A percentile compares a stretch with the other conserved stretches of the same genome.
These are phyloP conservation scores for Coptodon bakossiorum DNA, from an alignment of 2,113 vertebrate genomes.

Conservation along the genomic window DNA sequence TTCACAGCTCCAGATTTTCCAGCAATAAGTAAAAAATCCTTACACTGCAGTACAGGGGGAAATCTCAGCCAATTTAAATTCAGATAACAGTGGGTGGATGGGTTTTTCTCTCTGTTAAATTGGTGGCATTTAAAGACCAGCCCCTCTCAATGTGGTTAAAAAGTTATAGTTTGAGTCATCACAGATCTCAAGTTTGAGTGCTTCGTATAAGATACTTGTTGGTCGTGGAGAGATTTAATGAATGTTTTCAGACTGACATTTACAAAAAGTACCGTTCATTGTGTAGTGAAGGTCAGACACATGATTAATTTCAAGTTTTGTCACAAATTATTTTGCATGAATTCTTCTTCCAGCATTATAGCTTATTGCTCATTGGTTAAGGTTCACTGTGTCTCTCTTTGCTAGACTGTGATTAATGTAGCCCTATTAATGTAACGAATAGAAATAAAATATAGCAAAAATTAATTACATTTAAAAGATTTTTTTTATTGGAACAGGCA, in stretches of 20 bases:
- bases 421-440: background rate
- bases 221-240: background rate
- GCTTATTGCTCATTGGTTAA: background rate
- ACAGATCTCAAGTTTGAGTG: background rate
- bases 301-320: background rate
- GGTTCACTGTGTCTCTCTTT: background rate
- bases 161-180: background rate
- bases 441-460: background rate
- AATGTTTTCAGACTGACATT: background rate
- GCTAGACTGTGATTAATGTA: background rate
- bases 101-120: background rate
- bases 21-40: conserved; percentile 47
- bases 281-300: background rate
- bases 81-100: conserved; percentile 30
- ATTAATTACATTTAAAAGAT: background rate
- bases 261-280: background rate
- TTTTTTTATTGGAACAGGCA: background rate
- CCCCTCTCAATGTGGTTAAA: background rate
- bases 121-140: background rate
- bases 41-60: background rate
- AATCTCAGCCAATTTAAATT: conserved; percentile 14
- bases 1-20: conserved; percentile 61
- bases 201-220: background rate
- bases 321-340: background rate
- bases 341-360: background rate